Conservation (phyloP, 2,113 vertebrate species). For the Prochilodus magdalenae region DNA sequence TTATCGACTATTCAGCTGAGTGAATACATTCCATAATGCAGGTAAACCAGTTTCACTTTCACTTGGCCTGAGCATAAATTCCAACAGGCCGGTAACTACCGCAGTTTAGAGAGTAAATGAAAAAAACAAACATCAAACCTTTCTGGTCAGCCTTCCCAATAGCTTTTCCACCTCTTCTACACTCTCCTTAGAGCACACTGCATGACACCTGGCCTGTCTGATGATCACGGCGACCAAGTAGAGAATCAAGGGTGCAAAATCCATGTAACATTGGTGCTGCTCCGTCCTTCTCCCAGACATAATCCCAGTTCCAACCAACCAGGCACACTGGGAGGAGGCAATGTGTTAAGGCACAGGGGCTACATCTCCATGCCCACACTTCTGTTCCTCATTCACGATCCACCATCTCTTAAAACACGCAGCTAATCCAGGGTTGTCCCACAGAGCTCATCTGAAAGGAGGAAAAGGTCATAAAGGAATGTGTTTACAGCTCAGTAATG, state of each 20-base stretch:
- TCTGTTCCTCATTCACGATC: background rate
- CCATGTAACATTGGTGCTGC: constrained; percentile 23
- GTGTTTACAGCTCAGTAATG: too few species aligned
- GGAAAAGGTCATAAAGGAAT: background rate
- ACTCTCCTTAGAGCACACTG: constrained; percentile 19
- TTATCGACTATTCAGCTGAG: background rate
- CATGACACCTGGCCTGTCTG: constrained; percentile 30
- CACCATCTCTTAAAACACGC: background rate
- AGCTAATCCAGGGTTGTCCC: background rate
- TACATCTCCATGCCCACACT: background rate
- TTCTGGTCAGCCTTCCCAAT: background rate
- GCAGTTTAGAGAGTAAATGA: background rate
- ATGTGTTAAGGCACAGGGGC: background rate
- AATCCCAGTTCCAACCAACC: background rate
- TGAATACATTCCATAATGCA: background rate
- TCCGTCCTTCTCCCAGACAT: constrained; percentile 19
- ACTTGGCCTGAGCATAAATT: background rate
- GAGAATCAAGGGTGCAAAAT: constrained; percentile 11
- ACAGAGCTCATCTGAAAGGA: background rate
- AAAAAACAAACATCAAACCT: constrained; percentile 12
- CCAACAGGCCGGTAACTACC: background rate
- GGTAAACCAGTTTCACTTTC: constrained; percentile 14
- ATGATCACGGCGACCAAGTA: constrained; percentile 33
- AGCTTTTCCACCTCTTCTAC: background rate
- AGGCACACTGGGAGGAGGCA: background rate